Percentiles rank a stretch among this genome's conserved stretches.
Conservation (phyloP, 1,140 invertebrate genomes). For the Brachionus calyciflorus region DNA sequence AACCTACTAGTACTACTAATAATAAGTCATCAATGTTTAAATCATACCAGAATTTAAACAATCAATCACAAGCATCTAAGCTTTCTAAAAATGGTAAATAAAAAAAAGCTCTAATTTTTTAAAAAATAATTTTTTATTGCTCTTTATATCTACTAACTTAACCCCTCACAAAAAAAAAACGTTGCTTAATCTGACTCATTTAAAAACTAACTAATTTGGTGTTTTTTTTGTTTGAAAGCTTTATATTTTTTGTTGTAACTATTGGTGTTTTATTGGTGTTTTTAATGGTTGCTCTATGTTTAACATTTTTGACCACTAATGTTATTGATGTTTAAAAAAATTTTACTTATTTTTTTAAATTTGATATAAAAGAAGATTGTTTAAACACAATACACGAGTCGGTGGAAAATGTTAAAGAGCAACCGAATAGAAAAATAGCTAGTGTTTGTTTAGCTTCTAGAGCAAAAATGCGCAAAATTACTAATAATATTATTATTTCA, state of each 20-base stretch:
- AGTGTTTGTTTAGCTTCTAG: constrained; percentile 33
- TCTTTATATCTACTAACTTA: background rate
- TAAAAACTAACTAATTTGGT: constrained; percentile 17
- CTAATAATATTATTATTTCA: constrained; percentile 12
- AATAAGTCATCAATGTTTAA: constrained; percentile 27
- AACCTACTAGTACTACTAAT: too few species aligned
- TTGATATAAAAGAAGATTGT: background rate
- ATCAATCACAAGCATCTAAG: background rate
- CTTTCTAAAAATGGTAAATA: constrained; percentile 13
- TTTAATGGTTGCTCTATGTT: background rate
- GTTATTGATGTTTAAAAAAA: background rate
- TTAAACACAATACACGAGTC: constrained; percentile 5
- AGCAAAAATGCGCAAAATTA: background rate
- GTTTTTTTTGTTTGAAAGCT: constrained; percentile 9
- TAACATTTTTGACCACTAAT: background rate
- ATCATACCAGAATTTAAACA: constrained; percentile 36
- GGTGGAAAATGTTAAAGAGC: constrained; percentile 16
- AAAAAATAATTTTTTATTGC: too few species aligned
- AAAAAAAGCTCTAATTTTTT: background rate
- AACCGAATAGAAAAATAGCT: background rate
- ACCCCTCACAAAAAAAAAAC: background rate
- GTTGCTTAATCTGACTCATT: constrained; percentile 40
- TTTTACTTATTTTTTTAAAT: background rate
- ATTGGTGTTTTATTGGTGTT: background rate
- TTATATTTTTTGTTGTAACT: too few species aligned